Conservation (phyloP, 1,140 invertebrate species). For the Aphis craccivora region DNA sequence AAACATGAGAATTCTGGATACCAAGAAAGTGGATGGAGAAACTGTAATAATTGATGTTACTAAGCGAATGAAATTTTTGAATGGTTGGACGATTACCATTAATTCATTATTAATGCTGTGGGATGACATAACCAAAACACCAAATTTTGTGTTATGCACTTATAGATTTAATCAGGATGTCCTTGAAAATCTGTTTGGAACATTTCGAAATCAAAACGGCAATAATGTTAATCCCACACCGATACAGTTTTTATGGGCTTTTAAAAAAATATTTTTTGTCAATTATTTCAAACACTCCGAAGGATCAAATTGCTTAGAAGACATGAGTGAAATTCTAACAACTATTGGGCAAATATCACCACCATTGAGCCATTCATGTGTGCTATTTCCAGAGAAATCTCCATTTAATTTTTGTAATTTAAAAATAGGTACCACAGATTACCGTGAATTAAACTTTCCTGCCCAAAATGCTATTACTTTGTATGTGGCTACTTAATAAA, state of each 20-base stretch:
- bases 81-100: background rate
- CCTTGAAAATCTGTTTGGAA: background rate
- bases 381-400: background rate
- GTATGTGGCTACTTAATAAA: too few species aligned
- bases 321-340: background rate
- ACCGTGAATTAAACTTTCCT: too few species aligned
- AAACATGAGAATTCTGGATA: background rate
- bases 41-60: background rate
- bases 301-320: background rate
- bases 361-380: background rate
- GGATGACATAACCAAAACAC: background rate
- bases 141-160: background rate
- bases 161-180: background rate
- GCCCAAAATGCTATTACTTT: too few species aligned
- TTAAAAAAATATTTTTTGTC: background rate
- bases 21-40: background rate
- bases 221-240: background rate
- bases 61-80: background rate
- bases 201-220: background rate
- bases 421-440: too few species aligned
- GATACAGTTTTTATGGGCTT: background rate
- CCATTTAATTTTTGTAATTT: too few species aligned
- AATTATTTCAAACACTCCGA: background rate
- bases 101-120: background rate
- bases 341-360: too few species aligned